A percentile compares a stretch with the other conserved stretches of the same genome.
phyloP scores from a whole-genome alignment of 2,888 invertebrate genomes.

The Drosophila leonis region DNA sequence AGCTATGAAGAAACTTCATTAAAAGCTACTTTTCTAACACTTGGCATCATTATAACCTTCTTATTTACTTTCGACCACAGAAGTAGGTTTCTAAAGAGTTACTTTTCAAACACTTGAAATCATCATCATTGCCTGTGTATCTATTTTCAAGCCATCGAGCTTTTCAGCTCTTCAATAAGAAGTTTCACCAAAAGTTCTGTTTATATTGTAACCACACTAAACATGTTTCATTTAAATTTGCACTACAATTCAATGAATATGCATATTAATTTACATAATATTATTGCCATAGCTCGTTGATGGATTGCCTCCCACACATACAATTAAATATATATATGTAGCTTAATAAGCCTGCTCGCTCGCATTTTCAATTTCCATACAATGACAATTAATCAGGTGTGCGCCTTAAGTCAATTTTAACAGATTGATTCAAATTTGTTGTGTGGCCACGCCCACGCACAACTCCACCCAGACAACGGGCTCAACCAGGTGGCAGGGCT shows the following conservation, averaged over 20 bases:
- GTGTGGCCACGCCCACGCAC: slow-evolving; percentile 46
- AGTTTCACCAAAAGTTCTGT: too few relatives aligned
- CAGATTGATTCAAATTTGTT: slow-evolving; percentile 81
- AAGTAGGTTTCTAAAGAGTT: too few relatives aligned
- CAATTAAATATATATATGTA: not conserved
- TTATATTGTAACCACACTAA: not conserved
- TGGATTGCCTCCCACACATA: too few relatives aligned
- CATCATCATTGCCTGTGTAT: not conserved
- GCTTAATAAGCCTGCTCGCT: slow-evolving; percentile 8
- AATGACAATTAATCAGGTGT: slow-evolving; percentile 74
- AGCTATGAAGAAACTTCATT: not conserved
- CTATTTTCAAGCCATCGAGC: not conserved
- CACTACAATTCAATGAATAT: not conserved
- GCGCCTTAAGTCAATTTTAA: slow-evolving; percentile 79
- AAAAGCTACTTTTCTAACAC: not conserved
- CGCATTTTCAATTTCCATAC: slow-evolving; percentile 32
- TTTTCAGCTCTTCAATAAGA: not conserved
- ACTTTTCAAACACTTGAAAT: not conserved
- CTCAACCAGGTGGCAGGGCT: slow-evolving; percentile 20
- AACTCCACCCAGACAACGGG: too few relatives aligned
- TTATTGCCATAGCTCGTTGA: not conserved
- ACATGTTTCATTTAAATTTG: not conserved
- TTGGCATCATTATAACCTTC: not conserved
- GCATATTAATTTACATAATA: not conserved
- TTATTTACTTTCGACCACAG: too few relatives aligned